Evolutionary conservation across 2,797 vertebrate genomes (phyloP), one percentile per base, ranked within the genome.

Genomic region (Sebastes matsubarae): DNA sequence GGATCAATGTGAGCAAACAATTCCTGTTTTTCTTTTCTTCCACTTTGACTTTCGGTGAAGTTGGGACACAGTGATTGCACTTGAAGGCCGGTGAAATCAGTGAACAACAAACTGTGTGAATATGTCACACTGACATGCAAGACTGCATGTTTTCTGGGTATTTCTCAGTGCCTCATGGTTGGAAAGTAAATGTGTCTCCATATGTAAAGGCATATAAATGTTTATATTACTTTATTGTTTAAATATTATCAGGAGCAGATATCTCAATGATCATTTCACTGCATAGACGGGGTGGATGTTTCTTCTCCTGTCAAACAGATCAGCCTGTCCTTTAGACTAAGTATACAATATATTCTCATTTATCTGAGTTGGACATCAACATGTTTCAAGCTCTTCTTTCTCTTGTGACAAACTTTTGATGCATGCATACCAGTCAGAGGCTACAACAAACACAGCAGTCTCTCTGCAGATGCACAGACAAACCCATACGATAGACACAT

Each of bases 161-260:
- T 86, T 85, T 89, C 73, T 90, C 83, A 87, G 92, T 94, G 94
- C 93, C 93, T 93, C 80, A 67, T 78, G 55, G 82, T 83, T 58
- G 80, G 54, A 79, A 84, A 80, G 72, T n/a, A 75, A 67, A 78
- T 80, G 9, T 55, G 71, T 83, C 30, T 86, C 24, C 30, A 59
- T 38, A 52, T 82, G 54, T 76, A 25, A 79, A 83, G 55, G 13
- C 20, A 60, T 74, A 59, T 18, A 65, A 75, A 84, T 68, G 25
- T 79, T 81, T 81, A n/a, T 71, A 71, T 58, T 8, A 36, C 70
- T 85, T 81, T 66, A 60, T 75, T 77, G n/a, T 66, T 81, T 74
- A 67, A 72, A 64, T 72, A 22, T 72, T 38, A 38, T 74, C 68
- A 73, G 61, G 30, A 60, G 50, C 50, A 52, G 50, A 32, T 22